A percentile compares a stretch with the other conserved stretches of the same genome.
Evolutionary conservation across 2,888 invertebrate species (phyloP).

Genomic region (Sipha maydis): DNA sequence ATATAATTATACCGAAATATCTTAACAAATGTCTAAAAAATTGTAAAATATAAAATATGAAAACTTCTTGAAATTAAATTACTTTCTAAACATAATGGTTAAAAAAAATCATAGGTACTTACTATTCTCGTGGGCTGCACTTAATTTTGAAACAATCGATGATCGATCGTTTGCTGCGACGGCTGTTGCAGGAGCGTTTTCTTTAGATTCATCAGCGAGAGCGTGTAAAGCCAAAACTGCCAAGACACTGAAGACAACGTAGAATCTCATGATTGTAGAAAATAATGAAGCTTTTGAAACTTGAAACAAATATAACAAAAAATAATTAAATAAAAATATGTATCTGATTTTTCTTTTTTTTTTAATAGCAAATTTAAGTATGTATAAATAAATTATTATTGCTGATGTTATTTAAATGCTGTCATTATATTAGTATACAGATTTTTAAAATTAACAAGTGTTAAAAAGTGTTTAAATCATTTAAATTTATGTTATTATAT

Average conservation of each 20-base stretch:
- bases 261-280: conserved; percentile 39
- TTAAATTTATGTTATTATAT: too few species aligned
- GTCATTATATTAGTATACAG: too few species aligned
- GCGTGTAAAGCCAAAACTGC: conserved; percentile 36
- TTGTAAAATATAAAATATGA: too few species aligned
- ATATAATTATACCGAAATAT: too few species aligned
- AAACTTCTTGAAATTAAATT: too few species aligned
- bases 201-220: conserved; percentile 42
- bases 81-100: background rate
- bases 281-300: background rate
- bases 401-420: too few species aligned
- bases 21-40: too few species aligned
- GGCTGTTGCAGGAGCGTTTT: background rate
- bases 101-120: background rate
- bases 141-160: background rate
- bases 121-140: background rate
- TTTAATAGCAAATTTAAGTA: too few species aligned
- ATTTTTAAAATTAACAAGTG: too few species aligned
- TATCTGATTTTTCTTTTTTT: too few species aligned
- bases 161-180: background rate
- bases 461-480: too few species aligned
- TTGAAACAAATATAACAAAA: background rate
- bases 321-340: background rate
- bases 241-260: conserved; percentile 19
- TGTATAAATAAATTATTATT: too few species aligned